Evolutionary conservation across 2,797 vertebrate genomes (phyloP).

Genomic region (Alfaro cultratus): DNA sequence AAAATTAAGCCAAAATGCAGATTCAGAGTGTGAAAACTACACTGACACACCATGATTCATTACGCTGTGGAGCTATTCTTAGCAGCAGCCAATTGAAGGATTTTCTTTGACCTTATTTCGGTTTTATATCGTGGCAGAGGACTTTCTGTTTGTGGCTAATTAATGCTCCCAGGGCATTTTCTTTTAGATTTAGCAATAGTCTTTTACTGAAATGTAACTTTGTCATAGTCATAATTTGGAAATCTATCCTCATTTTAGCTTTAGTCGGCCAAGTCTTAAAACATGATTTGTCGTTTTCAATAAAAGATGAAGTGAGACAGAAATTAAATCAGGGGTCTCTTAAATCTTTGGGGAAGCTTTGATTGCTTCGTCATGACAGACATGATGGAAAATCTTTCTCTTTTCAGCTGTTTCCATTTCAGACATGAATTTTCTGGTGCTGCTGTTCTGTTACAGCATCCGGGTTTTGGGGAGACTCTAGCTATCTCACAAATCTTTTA

Average conservation of each 20-base stretch:
- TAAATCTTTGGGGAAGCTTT: not conserved
- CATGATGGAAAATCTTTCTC: not conserved
- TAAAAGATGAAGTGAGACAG: not conserved
- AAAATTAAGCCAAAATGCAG: not conserved
- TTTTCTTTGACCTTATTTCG: not conserved
- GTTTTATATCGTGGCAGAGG: not conserved
- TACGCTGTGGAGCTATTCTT: not conserved
- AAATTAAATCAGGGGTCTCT: not conserved
- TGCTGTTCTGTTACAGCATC: not conserved
- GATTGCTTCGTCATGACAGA: not conserved
- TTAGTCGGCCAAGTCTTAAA: not conserved
- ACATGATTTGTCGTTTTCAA: not conserved
- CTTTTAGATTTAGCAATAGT: not conserved
- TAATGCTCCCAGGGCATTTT: not conserved
- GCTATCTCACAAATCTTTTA: not conserved
- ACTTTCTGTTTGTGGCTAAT: not conserved
- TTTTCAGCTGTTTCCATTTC: not conserved
- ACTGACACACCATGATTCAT: not conserved
- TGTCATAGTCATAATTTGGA: not conserved
- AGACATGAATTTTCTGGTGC: not conserved
- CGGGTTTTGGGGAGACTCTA: not conserved
- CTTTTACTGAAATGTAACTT: not conserved
- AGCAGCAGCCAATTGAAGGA: not conserved
- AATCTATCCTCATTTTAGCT: not conserved
- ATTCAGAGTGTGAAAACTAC: not conserved